phyloP scores from a whole-genome alignment of 2,797 vertebrate genomes.

The Aplochiton taeniatus region DNA sequence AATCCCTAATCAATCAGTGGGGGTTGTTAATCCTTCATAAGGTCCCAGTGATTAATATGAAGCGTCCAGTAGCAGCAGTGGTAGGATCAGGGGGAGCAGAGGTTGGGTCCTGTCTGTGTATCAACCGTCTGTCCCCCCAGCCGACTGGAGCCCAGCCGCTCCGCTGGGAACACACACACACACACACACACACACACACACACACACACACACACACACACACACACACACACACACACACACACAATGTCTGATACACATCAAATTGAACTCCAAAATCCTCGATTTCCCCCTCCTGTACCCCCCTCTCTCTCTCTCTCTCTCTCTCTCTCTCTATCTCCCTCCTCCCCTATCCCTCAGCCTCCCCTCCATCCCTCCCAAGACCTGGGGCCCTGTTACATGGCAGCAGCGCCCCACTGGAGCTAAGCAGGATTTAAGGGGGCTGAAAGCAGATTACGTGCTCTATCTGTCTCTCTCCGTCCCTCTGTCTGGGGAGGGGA shows the following conservation, averaged over 20 bases:
- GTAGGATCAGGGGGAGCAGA: no score
- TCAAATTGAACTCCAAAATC: conserved; percentile 9
- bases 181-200: conserved; percentile 15
- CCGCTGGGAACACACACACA: conserved; percentile 10
- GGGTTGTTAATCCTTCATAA: conserved; percentile 63
- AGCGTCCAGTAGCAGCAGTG: conserved; percentile 20
- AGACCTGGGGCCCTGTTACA: not conserved
- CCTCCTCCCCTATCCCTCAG: no score
- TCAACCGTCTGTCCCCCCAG: conserved; percentile 55
- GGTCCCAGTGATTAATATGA: conserved; percentile 63
- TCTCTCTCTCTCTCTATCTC: not conserved
- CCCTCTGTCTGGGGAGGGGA: no score
- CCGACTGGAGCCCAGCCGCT: not conserved
- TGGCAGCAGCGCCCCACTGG: not conserved
- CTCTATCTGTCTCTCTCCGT: not conserved
- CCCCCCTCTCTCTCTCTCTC: not conserved
- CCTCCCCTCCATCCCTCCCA: not conserved
- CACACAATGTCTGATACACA: not conserved
- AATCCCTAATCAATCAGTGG: conserved; percentile 48
- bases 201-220: conserved; percentile 5
- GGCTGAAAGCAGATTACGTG: conserved; percentile 3
- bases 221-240: not conserved
- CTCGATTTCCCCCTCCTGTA: not conserved
- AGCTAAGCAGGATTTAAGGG: conserved; percentile 8
- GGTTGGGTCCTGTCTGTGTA: conserved; percentile 39